Conservation (phyloP, 2,113 vertebrate genomes). For the Progne subis region DNA sequence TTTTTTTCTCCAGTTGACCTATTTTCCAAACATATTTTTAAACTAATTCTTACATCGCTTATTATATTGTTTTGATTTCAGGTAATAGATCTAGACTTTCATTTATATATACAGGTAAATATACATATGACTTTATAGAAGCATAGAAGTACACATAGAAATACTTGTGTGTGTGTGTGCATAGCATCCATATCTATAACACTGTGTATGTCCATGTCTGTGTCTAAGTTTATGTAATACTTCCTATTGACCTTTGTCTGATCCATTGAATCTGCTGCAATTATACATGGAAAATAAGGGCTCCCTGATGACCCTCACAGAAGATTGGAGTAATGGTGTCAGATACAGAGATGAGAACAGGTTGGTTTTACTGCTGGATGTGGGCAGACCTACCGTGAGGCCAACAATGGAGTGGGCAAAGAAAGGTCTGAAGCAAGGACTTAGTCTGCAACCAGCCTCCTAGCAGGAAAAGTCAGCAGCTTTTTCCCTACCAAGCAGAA, state of each 20-base stretch:
- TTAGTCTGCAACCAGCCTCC: not conserved
- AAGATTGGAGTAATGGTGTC: not conserved
- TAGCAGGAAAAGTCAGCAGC: not conserved
- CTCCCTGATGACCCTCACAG: accelerated
- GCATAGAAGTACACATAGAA: not conserved
- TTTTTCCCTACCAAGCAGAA: not conserved
- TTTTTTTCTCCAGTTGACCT: not conserved
- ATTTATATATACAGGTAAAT: not conserved
- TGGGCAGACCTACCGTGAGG: not conserved
- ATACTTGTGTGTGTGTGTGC: not conserved
- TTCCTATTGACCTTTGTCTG: not conserved
- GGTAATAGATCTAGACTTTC: not conserved
- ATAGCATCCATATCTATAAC: not conserved
- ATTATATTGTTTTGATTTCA: not conserved
- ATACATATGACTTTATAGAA: too few species aligned
- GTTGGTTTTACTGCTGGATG: not conserved
- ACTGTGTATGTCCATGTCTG: not conserved
- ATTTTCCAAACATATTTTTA: not conserved
- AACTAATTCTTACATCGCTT: not conserved
- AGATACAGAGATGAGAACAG: not conserved
- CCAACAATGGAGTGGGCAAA: not conserved
- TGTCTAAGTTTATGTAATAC: not conserved
- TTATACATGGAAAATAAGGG: not conserved
- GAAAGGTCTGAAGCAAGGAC: not conserved
- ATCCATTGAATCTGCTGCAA: not conserved